Conservation (phyloP, 2,797 vertebrate genomes). For the Hipposideros larvatus region DNA sequence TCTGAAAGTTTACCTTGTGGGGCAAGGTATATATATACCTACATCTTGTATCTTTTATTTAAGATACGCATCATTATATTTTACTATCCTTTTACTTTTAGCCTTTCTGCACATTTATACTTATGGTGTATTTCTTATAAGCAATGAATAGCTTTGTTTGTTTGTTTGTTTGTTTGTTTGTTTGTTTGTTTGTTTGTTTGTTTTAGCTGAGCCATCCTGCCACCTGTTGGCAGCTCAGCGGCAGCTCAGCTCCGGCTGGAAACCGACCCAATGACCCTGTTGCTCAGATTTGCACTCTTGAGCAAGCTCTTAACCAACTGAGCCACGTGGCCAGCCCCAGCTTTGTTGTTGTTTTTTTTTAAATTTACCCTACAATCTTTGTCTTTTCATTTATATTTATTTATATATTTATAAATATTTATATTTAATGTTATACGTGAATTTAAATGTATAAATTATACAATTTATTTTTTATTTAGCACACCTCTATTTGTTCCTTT, state of each 20-base stretch:
- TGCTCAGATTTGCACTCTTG: no score
- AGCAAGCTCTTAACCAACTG: no score
- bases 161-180: no score
- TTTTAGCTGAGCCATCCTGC: no score
- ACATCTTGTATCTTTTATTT: conserved; percentile 11
- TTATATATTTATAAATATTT: background rate
- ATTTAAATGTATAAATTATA: background rate
- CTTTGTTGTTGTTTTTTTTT: background rate
- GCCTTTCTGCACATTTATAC: conserved; percentile 2
- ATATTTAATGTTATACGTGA: conserved; percentile 18
- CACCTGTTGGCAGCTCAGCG: no score
- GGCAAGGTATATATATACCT: background rate
- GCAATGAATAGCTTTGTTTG: background rate
- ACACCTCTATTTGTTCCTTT: background rate
- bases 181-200: no score
- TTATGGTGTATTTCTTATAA: background rate
- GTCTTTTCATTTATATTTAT: background rate
- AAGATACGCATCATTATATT: background rate
- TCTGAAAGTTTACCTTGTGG: background rate
- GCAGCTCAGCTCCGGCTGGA: no score
- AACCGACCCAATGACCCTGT: no score
- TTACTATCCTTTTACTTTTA: background rate
- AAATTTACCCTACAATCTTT: conserved; percentile 31
- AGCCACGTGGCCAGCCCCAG: no score
- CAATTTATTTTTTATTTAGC: conserved; percentile 25